Conservation (phyloP, 2,797 vertebrate genomes). For the Myotis myotis region DNA sequence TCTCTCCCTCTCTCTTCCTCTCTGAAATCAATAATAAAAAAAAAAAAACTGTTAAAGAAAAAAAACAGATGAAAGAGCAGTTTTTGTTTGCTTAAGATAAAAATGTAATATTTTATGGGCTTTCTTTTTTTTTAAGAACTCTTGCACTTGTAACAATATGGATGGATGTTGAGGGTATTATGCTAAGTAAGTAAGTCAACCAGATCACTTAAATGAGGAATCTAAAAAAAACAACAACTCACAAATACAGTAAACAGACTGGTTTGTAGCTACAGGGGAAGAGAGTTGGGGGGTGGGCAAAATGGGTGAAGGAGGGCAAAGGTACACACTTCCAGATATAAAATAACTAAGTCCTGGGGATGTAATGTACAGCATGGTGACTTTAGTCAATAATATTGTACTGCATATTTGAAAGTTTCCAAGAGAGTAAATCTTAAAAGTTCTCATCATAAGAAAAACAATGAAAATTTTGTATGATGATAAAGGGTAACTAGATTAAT, state of each 20-base stretch:
- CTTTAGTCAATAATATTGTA: background rate
- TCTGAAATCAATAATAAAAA: too few species aligned
- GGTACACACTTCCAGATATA: background rate
- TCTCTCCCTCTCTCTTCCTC: too few species aligned
- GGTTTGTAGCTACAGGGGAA: background rate
- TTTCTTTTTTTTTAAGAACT: background rate
- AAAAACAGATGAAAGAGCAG: background rate
- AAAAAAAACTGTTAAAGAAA: too few species aligned
- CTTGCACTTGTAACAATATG: background rate
- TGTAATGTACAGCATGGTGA: background rate
- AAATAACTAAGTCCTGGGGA: background rate
- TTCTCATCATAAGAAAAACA: background rate
- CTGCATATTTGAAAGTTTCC: background rate
- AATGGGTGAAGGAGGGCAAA: background rate
- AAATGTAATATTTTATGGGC: background rate
- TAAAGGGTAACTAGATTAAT: background rate
- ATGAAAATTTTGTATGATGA: background rate
- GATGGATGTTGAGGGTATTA: background rate
- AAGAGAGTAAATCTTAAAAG: background rate
- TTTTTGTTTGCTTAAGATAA: background rate
- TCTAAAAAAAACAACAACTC: background rate
- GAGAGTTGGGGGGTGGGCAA: background rate
- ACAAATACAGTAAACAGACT: background rate
- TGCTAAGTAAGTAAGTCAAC: background rate
- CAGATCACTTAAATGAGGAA: background rate